Percentiles rank a stretch among this genome's conserved stretches.
phyloP scores from a whole-genome alignment of 2,888 invertebrate species.

The Xestia ashworthii region DNA sequence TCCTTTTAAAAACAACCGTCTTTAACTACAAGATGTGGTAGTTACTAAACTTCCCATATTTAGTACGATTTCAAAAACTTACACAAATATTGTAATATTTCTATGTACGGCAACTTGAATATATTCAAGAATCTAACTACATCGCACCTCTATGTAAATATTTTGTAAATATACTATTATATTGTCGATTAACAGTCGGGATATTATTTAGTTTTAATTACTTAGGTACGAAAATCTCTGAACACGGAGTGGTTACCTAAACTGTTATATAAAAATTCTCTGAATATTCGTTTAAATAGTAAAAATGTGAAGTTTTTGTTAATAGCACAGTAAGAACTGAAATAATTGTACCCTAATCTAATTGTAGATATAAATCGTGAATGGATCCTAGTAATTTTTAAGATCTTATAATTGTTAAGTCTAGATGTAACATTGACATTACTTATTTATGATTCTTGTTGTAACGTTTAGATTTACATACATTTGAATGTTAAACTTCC shows the following conservation, averaged over 20 bases:
- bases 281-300: conserved; percentile 60
- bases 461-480: conserved; percentile 66
- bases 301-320: conserved; percentile 64
- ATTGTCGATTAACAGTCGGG: conserved; percentile 45
- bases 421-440: conserved; percentile 71
- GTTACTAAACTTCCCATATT: conserved; percentile 19
- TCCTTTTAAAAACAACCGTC: conserved; percentile 59
- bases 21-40: conserved; percentile 8
- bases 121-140: conserved; percentile 45
- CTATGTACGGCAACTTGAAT: conserved; percentile 37
- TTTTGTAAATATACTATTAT: conserved; percentile 68
- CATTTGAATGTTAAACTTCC: conserved; percentile 68
- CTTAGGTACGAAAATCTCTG: conserved; percentile 57
- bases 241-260: conserved; percentile 64
- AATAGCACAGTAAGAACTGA: conserved; percentile 71
- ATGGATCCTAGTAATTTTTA: conserved; percentile 87
- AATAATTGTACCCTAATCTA: conserved; percentile 65
- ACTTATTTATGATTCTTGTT: conserved; percentile 73
- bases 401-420: conserved; percentile 79
- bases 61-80: conserved; percentile 22
- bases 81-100: conserved; percentile 27
- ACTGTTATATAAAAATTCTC: conserved; percentile 55
- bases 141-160: conserved; percentile 65
- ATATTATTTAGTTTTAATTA: conserved; percentile 63
- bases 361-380: conserved; percentile 83